Evolutionary conservation across 2,888 invertebrate species (phyloP), one percentile per base, ranked within the genome.

Genomic region (Orthonevra nobilis): DNA sequence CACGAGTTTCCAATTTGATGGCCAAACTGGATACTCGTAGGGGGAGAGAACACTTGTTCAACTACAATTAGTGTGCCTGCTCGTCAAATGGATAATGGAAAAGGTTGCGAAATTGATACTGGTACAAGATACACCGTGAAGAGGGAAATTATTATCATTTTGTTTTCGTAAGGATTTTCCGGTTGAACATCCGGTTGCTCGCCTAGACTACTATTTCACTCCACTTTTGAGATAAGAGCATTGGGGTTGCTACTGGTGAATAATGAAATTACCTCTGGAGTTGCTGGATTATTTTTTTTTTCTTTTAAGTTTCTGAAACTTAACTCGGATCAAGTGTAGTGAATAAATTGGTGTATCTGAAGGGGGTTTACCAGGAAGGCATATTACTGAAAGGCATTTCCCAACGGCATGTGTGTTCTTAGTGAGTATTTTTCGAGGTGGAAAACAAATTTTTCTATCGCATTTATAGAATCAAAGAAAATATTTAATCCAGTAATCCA

Each of bases 1-100:
- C 77, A 79, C 64, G 72, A 73, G 73, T 73, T 79, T 79, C 56
- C 73, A 79, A 73, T 68, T 73, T 73, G 42, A 73, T 66, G 61
- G 66, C 40, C 79, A 79, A 48, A 72, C 38, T 66, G 42, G 54
- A 61, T 40, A 60, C 7, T 42, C 38, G 36, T 32, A 42, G 56
- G 40, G 66, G 64, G 42, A 79, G 66, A 54, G 54, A 79, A 61
- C 60, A 60, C 66, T 66, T 77, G 63, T 70, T 58, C 77, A 15
- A 20, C 26, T 42, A 30, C 72, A 66, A 73, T 68, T 68, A 66
- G 56, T 44, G 40, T 14, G 32, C 23, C 12, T 26, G 14, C 36
- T 48, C 48, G 19, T 26, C 38, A 23, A 48, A 52, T 15, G 40
- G 44, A 56, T 48, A 56, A 42, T 38, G 20, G 12, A 40, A 26